Conservation (phyloP, 2,113 vertebrate species). For the Perca flavescens region DNA sequence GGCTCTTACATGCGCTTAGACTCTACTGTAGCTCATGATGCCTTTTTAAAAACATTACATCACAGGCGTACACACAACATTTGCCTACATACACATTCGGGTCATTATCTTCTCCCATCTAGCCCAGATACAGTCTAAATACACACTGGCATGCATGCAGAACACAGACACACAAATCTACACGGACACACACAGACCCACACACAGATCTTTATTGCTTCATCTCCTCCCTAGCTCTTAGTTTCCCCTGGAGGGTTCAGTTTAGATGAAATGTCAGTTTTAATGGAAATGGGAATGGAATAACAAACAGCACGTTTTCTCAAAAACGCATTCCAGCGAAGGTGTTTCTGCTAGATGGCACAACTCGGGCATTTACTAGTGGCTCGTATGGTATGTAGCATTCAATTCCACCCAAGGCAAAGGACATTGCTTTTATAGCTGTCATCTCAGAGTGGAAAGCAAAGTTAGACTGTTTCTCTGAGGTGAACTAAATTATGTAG, state of each 20-base stretch:
- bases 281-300: conserved; percentile 89
- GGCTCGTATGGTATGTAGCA: conserved; percentile 70
- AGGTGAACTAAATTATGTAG: conserved; percentile 57
- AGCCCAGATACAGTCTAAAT: conserved; percentile 32
- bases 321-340: conserved; percentile 67
- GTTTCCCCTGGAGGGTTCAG: conserved; percentile 85
- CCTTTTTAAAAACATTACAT: conserved; percentile 72
- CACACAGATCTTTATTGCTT: conserved; percentile 75
- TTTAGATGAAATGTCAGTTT: conserved; percentile 90
- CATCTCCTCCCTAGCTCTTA: conserved; percentile 79
- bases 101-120: conserved; percentile 50
- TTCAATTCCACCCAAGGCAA: conserved; percentile 70
- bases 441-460: conserved; percentile 64
- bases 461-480: conserved; percentile 44
- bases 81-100: conserved; percentile 52
- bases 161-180: conserved; percentile 45
- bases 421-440: conserved; percentile 67
- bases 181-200: conserved; percentile 41
- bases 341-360: conserved; percentile 79
- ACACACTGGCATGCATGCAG: conserved; percentile 41
- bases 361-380: conserved; percentile 66
- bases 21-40: conserved; percentile 52
- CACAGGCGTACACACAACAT: conserved; percentile 37
- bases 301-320: conserved; percentile 82
- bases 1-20: conserved; percentile 52